A percentile compares a stretch with the other conserved stretches of the same genome.
These are phyloP conservation scores for Sphenopsis melanotis DNA, from an alignment of 2,797 vertebrate species.

Conservation along the genomic window DNA sequence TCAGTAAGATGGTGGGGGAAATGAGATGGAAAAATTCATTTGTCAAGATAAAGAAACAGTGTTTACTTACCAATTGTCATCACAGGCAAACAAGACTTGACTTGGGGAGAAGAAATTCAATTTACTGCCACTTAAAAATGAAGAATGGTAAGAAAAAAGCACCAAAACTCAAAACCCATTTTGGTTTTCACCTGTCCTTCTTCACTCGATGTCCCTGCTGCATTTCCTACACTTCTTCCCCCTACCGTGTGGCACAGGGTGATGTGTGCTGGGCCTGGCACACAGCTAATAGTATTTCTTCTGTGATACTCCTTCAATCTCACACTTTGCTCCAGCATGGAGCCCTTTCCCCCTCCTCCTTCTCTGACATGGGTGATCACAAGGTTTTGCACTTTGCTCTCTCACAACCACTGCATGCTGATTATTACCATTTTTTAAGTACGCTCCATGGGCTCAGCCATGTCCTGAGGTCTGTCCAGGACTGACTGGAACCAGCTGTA, in stretches of 20 bases:
- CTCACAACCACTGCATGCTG: not conserved
- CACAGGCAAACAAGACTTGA: not conserved
- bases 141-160: not conserved
- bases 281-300: not conserved
- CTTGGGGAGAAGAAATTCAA: not conserved
- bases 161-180: not conserved
- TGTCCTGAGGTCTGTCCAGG: not conserved
- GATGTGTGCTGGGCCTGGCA: not conserved
- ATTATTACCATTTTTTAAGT: not conserved
- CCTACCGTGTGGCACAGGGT: rapidly evolving
- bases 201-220: not conserved
- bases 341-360: not conserved
- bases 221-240: not conserved
- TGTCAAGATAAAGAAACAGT: not conserved
- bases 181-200: not conserved
- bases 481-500: not conserved
- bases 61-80: not conserved
- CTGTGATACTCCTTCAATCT: not conserved
- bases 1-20: not conserved
- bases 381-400: not conserved
- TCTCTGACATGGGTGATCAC: no score
- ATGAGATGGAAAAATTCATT: not conserved
- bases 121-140: not conserved
- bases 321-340: not conserved
- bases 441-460: not conserved